phyloP scores from a whole-genome alignment of 2,113 vertebrate genomes.

The Hemicordylus capensis region DNA sequence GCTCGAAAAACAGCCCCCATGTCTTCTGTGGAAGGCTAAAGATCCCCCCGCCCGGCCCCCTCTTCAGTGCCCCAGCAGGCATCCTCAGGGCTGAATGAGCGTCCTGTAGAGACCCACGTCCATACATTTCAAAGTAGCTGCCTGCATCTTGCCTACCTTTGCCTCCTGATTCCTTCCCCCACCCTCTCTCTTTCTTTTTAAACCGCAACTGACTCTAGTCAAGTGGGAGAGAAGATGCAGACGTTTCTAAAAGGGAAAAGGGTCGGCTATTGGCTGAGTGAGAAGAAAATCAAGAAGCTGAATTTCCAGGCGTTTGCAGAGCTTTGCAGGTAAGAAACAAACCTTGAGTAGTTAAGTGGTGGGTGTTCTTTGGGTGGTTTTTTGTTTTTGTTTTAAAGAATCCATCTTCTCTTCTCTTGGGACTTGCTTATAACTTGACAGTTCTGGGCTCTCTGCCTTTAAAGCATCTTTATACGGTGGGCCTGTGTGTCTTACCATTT shows the following conservation, averaged over 20 bases:
- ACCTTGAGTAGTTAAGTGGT: not conserved
- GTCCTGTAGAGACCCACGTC: not conserved
- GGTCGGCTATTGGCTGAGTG: slow-evolving; percentile 97
- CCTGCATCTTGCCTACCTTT: not conserved
- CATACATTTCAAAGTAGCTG: not conserved
- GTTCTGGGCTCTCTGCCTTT: too few relatives aligned
- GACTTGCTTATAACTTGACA: not conserved
- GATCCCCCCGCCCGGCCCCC: not conserved
- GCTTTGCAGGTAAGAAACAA: slow-evolving; percentile 86
- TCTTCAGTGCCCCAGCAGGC: not conserved
- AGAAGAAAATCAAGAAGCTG: slow-evolving; percentile 98
- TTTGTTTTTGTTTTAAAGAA: not conserved
- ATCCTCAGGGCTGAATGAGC: not conserved
- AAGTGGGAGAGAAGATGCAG: slow-evolving; percentile 84
- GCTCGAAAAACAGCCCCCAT: not conserved
- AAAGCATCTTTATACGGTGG: not conserved
- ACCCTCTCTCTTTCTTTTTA: not conserved
- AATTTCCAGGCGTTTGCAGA: slow-evolving; percentile 97
- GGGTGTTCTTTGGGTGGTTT: not conserved
- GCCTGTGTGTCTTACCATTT: not conserved
- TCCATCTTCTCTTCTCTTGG: not conserved
- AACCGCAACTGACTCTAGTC: not conserved
- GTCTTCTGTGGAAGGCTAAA: not conserved
- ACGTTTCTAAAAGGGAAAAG: slow-evolving; percentile 93
- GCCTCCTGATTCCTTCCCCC: not conserved